These are phyloP conservation scores for Lipophrys pholis DNA, from an alignment of 2,113 vertebrate genomes.

Conservation along the genomic window DNA sequence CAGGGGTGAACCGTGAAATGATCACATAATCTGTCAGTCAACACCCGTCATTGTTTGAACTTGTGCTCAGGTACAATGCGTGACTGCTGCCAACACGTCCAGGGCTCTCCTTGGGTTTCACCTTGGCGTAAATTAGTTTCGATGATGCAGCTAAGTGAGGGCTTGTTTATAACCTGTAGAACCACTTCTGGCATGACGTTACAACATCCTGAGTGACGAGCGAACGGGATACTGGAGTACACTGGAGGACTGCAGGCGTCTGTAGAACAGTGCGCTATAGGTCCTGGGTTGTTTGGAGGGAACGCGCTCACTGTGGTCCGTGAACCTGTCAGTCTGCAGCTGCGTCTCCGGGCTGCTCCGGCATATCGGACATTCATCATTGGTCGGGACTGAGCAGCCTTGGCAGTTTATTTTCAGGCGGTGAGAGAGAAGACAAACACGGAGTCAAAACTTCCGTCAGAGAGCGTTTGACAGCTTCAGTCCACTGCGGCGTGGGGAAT, in stretches of 20 bases:
- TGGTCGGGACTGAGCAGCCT: neutral
- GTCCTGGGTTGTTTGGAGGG: neutral
- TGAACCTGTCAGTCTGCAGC: slow-evolving; percentile 6
- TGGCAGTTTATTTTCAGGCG: slow-evolving; percentile 5
- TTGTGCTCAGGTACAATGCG: too few relatives aligned
- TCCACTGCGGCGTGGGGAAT: neutral
- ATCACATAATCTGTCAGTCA: neutral
- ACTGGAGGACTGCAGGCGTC: neutral
- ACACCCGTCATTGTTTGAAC: neutral
- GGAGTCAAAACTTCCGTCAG: neutral
- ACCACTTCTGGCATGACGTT: neutral
- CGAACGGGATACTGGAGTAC: neutral
- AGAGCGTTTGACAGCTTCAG: too few relatives aligned
- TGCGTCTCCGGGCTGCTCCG: neutral
- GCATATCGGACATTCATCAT: neutral
- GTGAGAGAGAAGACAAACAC: neutral
- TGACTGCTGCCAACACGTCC: too few relatives aligned
- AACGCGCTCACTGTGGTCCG: slow-evolving; percentile 7
- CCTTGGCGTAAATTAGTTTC: neutral
- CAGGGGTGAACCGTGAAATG: too few relatives aligned
- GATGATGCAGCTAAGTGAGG: neutral
- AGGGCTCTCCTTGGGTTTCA: neutral
- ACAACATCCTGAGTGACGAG: neutral
- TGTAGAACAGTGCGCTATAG: neutral
- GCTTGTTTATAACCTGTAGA: neutral